Evolutionary conservation across 2,888 invertebrate genomes (phyloP).

Genomic region (Rhamphomyia laevipes): DNA sequence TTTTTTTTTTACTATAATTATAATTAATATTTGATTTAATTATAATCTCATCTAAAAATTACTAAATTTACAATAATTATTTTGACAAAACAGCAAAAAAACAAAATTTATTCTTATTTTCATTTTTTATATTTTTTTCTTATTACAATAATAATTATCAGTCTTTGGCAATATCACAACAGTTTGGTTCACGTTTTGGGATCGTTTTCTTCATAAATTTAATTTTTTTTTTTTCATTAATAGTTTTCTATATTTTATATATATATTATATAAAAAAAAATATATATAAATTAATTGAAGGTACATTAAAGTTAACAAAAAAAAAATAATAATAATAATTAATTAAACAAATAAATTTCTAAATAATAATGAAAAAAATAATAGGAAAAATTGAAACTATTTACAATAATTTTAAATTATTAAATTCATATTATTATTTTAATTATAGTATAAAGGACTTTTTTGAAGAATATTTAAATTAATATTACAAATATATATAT

Average conservation of each 20-base stretch:
- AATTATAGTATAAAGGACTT: not conserved
- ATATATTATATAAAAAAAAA: not conserved
- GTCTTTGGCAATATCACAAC: conserved; percentile 41
- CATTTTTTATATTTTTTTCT: not conserved
- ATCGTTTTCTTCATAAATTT: conserved; percentile 20
- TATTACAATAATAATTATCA: conserved; percentile 23
- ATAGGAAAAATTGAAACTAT: not conserved
- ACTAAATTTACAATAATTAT: no score
- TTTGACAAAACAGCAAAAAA: not conserved
- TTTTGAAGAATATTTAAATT: not conserved
- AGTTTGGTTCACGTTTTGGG: conserved; percentile 38
- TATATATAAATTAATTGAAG: not conserved
- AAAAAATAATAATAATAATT: no score
- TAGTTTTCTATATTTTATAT: not conserved
- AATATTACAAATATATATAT: not conserved
- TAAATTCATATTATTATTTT: not conserved
- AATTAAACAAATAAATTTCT: not conserved
- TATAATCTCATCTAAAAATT: no score
- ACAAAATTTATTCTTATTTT: not conserved
- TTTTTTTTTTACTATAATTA: no score
- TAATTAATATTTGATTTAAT: no score
- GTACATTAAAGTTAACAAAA: not conserved
- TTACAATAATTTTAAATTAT: not conserved
- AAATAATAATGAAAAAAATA: not conserved
- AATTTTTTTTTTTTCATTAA: not conserved